Percentiles rank a stretch among this genome's conserved stretches.
These are phyloP conservation scores for Gonatopus flavifemur DNA, from an alignment of 1,140 invertebrate species.

Conservation along the genomic window DNA sequence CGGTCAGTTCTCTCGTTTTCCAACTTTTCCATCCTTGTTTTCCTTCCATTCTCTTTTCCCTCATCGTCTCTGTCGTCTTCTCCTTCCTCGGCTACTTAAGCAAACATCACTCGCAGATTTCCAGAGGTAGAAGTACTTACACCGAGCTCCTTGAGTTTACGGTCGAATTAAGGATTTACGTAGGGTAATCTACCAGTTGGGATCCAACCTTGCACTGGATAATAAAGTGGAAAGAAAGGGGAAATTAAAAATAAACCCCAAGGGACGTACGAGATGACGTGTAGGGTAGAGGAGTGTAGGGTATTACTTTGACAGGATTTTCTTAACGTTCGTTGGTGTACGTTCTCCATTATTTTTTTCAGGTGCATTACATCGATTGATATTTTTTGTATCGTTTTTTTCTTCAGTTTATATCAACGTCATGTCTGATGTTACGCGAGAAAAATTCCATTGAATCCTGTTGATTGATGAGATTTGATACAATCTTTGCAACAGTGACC, in stretches of 20 bases:
- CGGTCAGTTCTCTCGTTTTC: constrained; percentile 6
- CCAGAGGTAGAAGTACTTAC: constrained; percentile 18
- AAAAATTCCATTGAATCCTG: too few species aligned
- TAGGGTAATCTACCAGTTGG: constrained; percentile 32
- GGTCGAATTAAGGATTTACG: constrained; percentile 44
- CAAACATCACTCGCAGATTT: constrained; percentile 37
- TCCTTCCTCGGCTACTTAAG: constrained; percentile 23
- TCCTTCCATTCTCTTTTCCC: constrained; percentile 2
- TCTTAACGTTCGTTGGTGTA: too few species aligned
- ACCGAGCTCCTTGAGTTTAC: constrained; percentile 32
- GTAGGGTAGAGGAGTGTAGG: too few species aligned
- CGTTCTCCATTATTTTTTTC: too few species aligned
- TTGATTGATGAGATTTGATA: too few species aligned
- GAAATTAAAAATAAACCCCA: constrained; percentile 24
- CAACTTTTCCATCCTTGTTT: constrained; percentile 4
- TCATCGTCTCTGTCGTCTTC: constrained; percentile 4
- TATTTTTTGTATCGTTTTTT: too few species aligned
- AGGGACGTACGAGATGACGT: constrained; percentile 9
- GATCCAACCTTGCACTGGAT: constrained; percentile 29
- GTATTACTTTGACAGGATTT: too few species aligned
- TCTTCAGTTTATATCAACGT: too few species aligned
- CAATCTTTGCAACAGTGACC: too few species aligned
- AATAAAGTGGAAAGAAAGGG: constrained; percentile 19
- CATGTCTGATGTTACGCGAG: too few species aligned
- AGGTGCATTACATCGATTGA: too few species aligned